Percentiles rank a stretch among this genome's conserved stretches.
Conservation (phyloP, 2,113 vertebrate genomes). For the Sus scrofa region DNA sequence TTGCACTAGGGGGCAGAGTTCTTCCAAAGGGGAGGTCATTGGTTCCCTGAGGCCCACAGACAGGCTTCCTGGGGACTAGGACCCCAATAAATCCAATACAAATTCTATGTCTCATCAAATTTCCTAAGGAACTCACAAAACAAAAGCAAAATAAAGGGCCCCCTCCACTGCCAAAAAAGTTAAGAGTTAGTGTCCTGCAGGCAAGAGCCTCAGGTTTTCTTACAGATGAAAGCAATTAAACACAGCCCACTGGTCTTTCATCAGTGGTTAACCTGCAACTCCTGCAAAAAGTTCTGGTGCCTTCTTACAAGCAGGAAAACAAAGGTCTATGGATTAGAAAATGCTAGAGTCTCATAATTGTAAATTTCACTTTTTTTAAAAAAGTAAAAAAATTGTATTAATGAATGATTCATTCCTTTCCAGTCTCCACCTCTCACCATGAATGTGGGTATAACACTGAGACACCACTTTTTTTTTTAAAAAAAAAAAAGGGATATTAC, state of each 20-base stretch:
- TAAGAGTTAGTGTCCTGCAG: not conserved
- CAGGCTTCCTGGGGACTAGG: not conserved
- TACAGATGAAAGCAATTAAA: slow-evolving; percentile 82
- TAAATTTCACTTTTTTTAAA: not conserved
- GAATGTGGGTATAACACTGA: not conserved
- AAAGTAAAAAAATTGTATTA: not conserved
- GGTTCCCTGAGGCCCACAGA: not conserved
- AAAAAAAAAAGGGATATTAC: not conserved
- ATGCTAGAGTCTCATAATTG: not conserved
- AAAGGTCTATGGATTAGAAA: not conserved
- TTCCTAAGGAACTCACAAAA: not conserved
- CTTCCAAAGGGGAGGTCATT: not conserved
- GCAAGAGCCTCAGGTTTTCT: slow-evolving; percentile 71
- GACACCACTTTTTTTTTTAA: not conserved
- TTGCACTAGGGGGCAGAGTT: slow-evolving; percentile 77
- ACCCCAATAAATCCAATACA: not conserved
- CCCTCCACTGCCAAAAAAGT: not conserved
- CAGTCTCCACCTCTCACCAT: not conserved
- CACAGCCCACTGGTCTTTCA: slow-evolving; percentile 9
- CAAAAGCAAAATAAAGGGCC: slow-evolving; percentile 4
- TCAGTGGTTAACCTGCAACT: slow-evolving; percentile 73
- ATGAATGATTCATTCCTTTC: not conserved
- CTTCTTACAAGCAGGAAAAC: not conserved
- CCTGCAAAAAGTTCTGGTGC: not conserved
- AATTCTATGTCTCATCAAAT: not conserved